Evolutionary conservation across 2,888 invertebrate genomes (phyloP), one percentile per base, ranked within the genome.

Genomic region (Glyphotaelius pellucidus): DNA sequence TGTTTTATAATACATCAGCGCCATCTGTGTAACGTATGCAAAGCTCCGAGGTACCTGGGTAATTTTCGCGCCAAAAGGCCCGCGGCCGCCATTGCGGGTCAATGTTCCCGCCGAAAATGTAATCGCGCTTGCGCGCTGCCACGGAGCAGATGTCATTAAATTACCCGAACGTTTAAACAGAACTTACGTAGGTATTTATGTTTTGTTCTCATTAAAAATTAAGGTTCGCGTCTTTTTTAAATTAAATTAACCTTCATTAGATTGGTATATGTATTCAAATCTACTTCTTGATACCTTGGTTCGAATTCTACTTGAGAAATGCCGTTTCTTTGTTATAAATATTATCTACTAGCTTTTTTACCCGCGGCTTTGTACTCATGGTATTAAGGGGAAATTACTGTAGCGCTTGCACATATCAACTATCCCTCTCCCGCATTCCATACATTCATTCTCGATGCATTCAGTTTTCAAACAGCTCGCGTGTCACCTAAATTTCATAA

Each of bases 41-140:
- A 42, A 25, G 42, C 47, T n/a, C 15, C 14, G 87, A 81, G 32
- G 67, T 80, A 32, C 88, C 90, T 87, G 89, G 79, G 92, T 87
- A 87, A 87, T 88, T 92, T 92, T 92, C 90, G 91, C 91, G 91
- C 91, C 91, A 91, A 91, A 91, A 91, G 47, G 89, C 91, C 91
- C 89, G 91, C 89, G 89, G 91, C 88, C 83, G 91, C 89, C 91
- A 91, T 91, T 83, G 89, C 92, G 85, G 92, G 80, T 90, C 92
- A 90, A 92, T 87, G 92, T 87, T 92, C 90, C 90, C 92, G 92
- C 92, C 92, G 81, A 92, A 92, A 92, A 52, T 87, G 67, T 91
- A 84, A 81, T 87, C 88, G 38, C 88, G 90, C 83, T 83, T 89
- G 91, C 91, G 91, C 88, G 67, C 81, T 52, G 42, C 80, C 47